Percentiles rank a stretch among this genome's conserved stretches.
Evolutionary conservation across 2,888 invertebrate genomes (phyloP).

Genomic region (Tinea trinotella): DNA sequence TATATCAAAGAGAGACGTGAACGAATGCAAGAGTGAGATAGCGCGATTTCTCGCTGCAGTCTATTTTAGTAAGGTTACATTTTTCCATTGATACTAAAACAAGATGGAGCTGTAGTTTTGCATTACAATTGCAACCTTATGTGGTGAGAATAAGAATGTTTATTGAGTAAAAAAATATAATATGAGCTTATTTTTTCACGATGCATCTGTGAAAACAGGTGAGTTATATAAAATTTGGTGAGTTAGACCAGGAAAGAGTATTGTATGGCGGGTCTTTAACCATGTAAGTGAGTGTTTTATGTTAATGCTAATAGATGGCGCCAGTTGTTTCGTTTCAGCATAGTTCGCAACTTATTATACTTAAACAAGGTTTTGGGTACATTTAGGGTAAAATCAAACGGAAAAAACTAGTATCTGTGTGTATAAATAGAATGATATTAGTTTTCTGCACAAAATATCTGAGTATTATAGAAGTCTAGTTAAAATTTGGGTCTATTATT

Average conservation of each 20-base stretch:
- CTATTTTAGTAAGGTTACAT: constrained; percentile 42
- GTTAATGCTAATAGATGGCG: constrained; percentile 52
- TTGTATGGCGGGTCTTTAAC: neutral
- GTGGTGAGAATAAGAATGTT: constrained; percentile 22
- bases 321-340: constrained; percentile 30
- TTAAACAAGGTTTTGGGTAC: no score
- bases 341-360: neutral
- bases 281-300: constrained; percentile 6
- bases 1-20: constrained; percentile 59
- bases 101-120: constrained; percentile 24
- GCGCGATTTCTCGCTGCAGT: constrained; percentile 56
- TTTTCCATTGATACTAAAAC: constrained; percentile 24
- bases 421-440: no score
- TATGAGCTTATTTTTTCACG: neutral
- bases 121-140: constrained; percentile 67
- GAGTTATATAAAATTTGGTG: constrained; percentile 32
- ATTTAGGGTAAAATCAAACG: no score
- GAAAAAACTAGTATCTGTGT: no score
- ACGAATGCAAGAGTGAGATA: constrained; percentile 51
- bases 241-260: constrained; percentile 37
- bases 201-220: constrained; percentile 36
- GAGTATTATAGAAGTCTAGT: no score
- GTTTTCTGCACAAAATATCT: no score
- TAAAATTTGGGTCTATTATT: no score
- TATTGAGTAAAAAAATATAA: neutral